A percentile compares a stretch with the other conserved stretches of the same genome.
Conservation (phyloP, 1,140 invertebrate species). For the Phthorimaea operculella region DNA sequence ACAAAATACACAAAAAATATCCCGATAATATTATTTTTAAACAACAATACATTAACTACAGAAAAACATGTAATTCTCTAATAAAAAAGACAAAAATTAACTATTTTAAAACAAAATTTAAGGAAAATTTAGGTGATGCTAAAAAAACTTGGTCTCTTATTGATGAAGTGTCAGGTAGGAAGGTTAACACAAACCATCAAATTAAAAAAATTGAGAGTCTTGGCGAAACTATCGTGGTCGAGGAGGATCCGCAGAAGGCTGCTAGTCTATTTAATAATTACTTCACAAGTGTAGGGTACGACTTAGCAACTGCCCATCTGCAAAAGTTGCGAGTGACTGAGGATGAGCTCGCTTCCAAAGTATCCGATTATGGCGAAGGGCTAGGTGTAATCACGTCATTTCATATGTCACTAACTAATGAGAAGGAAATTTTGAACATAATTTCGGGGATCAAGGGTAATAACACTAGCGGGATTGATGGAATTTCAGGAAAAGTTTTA, state of each 20-base stretch:
- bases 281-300: neutral
- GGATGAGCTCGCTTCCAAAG: neutral
- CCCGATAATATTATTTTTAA: neutral
- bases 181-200: neutral
- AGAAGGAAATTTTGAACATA: too few species aligned
- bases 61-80: neutral
- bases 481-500: too few species aligned
- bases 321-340: neutral
- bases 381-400: too few species aligned
- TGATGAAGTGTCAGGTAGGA: neutral
- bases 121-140: neutral
- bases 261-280: neutral
- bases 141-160: neutral
- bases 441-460: too few species aligned
- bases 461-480: too few species aligned
- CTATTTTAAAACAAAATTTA: neutral
- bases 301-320: neutral
- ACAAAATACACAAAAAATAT: neutral
- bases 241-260: neutral
- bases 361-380: too few species aligned
- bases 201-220: neutral
- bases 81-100: neutral
- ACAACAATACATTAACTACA: neutral
- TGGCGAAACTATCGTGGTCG: neutral
- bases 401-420: too few species aligned